A percentile compares a stretch with the other conserved stretches of the same genome.
Conservation (phyloP, 2,888 invertebrate species). For the Heliconius ismenius region DNA sequence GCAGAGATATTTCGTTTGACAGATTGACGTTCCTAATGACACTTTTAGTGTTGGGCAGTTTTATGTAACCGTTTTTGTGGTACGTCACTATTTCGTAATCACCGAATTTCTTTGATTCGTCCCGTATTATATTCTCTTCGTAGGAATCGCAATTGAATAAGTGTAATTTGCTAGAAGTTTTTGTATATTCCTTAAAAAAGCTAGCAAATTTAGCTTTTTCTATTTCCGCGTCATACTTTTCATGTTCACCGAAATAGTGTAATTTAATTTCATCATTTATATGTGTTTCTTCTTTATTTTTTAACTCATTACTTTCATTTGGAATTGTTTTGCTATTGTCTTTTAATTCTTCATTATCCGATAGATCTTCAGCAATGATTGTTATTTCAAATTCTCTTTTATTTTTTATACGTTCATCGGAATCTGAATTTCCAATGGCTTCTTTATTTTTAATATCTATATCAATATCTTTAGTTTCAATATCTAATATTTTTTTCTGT, state of each 20-base stretch:
- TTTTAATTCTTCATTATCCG: slow-evolving; percentile 56
- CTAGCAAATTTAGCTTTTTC: slow-evolving; percentile 60
- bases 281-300: slow-evolving; percentile 44
- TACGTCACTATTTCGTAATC: slow-evolving; percentile 66
- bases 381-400: slow-evolving; percentile 60
- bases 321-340: slow-evolving; percentile 10
- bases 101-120: slow-evolving; percentile 60
- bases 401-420: slow-evolving; percentile 47
- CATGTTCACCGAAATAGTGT: slow-evolving; percentile 67
- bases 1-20: slow-evolving; percentile 63
- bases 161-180: slow-evolving; percentile 58
- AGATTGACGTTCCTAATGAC: slow-evolving; percentile 64
- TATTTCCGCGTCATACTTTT: slow-evolving; percentile 65
- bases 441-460: slow-evolving; percentile 34
- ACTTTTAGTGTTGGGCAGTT: slow-evolving; percentile 55
- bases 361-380: slow-evolving; percentile 64
- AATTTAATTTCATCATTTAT: slow-evolving; percentile 51
- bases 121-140: slow-evolving; percentile 65
- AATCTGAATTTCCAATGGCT: slow-evolving; percentile 25
- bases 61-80: slow-evolving; percentile 67
- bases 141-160: slow-evolving; percentile 71
- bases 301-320: slow-evolving; percentile 46
- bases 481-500: neutral
- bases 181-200: slow-evolving; percentile 58
- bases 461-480: slow-evolving; percentile 29